Base-by-base conservation (phyloP, 1,140 invertebrate species). In the Drosophila sproati region DNA sequence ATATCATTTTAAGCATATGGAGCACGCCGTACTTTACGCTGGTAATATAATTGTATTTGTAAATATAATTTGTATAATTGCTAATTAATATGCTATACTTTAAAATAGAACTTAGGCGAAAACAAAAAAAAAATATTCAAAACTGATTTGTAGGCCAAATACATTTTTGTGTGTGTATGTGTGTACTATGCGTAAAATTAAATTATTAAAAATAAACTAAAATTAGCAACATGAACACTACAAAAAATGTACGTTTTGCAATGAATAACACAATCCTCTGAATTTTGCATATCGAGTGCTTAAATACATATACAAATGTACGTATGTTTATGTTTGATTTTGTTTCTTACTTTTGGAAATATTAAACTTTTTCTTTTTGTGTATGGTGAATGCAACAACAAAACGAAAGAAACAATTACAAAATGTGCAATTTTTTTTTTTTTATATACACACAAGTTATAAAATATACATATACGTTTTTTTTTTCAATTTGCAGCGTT, bases 111-210 rank as follows among this genome's bases (percentile, higher is more conserved):
- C 55, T 73, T 69, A 73, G 29, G 50, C 10, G 8, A 56, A 68
- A 60, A 68, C 41, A 68, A 68, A 61, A 73, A n/a, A 72, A 69
- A 69, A 59, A 37, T 59, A 67, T 70, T 47, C 66, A 74, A 56
- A 67, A 68, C 20, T 34, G 70, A 34, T 68, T 67, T 67, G 63
- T 60, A 6, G 70, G 32, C 54, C 47, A 67, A 73, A 73, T 62
- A 61, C 64, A 61, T 55, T 45, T 50, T 68, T 60, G 28, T 41
- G 29, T 59, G 35, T 60, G 55, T 56, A 20, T 62, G 34, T 48
- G 35, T 48, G 48, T 20, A n/a, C 20, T 64, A 35, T 52, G 51
- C 45, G 50, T 47, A 29, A 47, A 59, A 48, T 75, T 74, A 63
- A 63, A 63, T 70, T 73, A 51, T 39, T 54, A 67, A 54, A 66